Conservation (phyloP, 2,888 invertebrate species). For the Patella ulyssiponensis region DNA sequence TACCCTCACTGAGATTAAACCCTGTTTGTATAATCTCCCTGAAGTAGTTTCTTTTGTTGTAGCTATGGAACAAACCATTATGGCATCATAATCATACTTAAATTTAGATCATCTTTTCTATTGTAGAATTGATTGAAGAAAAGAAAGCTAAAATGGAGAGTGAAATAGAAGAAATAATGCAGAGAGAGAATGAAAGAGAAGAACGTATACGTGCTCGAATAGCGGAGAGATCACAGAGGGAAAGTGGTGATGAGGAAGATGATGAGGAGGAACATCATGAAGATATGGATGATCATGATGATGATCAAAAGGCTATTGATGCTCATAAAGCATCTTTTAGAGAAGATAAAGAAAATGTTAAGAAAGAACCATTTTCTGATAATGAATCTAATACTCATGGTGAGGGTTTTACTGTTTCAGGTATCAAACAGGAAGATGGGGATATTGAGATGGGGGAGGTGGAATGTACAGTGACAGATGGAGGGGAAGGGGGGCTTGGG, state of each 20-base stretch:
- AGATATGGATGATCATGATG: constrained; percentile 28
- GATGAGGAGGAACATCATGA: constrained; percentile 36
- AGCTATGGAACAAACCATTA: too few relatives aligned
- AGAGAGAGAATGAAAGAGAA: constrained; percentile 42
- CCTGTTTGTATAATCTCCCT: too few relatives aligned
- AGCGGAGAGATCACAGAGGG: constrained; percentile 24
- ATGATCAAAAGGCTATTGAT: background rate
- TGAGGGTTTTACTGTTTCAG: constrained; percentile 1
- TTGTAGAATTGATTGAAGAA: constrained; percentile 58
- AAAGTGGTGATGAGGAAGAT: constrained; percentile 23
- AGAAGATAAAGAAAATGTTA: constrained; percentile 25
- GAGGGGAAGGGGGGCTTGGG: constrained; percentile 18
- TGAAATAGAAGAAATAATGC: constrained; percentile 60
- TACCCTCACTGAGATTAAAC: too few relatives aligned
- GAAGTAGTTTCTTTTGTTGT: too few relatives aligned
- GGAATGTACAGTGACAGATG: constrained; percentile 14
- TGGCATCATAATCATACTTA: too few relatives aligned
- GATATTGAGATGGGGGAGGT: constrained; percentile 18
- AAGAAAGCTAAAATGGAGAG: constrained; percentile 55
- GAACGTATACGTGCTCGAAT: constrained; percentile 38
- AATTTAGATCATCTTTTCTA: background rate
- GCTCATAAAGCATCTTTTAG: background rate
- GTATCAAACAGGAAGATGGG: constrained; percentile 29
- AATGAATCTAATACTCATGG: background rate
- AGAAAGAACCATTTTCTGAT: constrained; percentile 23